Base-by-base conservation (phyloP, 1,140 invertebrate genomes). In the Plutomurus gul region DNA sequence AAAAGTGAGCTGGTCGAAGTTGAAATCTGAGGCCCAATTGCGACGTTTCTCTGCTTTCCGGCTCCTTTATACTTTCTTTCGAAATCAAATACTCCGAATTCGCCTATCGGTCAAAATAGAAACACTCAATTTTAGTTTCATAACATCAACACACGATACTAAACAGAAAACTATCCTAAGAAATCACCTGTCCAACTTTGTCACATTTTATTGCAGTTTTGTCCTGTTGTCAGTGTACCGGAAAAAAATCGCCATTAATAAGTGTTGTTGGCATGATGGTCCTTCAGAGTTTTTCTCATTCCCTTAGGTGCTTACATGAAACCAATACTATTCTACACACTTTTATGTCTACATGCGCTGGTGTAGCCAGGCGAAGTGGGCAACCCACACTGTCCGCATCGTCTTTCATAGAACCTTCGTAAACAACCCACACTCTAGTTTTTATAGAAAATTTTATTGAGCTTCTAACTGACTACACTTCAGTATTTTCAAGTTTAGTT, bases 11-110 rank as follows among this genome's bases (percentile, higher is more conserved):
- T 46, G 51, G 65, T 49, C 56, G 56, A 49, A 84, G 51, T 56
- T 39, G 16, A 33, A 84, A 82, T n/a, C 71, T 73, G 30, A 84
- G 43, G 33, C 37, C 73, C 7, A 81, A 39, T 4, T 27, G 56
- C 11, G 83, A 76, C 6, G 76, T 81, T 56, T 84, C 83, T 11
- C 33, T 78, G 13, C 20, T 33, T 18, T 82, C 79, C 8, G 36
- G 49, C 10, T 82, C 81, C 16, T 51, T 47, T 33, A 43, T 72
- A 25, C 60, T 71, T 18, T 70, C n/a, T 30, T 43, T 37, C 46
- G 77, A 49, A 25, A 73, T 74, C 51, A 79, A 51, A 18, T 33
- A 70, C 22, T 79, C 73, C 22, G 22, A 39, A n/a, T 76, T 75
- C 16, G 72, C 74, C 78, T 79, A 27, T 27, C 27, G 56, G 30